Evolutionary conservation across 2,113 vertebrate species (phyloP).

Genomic region (Xiphorhynchus elegans): DNA sequence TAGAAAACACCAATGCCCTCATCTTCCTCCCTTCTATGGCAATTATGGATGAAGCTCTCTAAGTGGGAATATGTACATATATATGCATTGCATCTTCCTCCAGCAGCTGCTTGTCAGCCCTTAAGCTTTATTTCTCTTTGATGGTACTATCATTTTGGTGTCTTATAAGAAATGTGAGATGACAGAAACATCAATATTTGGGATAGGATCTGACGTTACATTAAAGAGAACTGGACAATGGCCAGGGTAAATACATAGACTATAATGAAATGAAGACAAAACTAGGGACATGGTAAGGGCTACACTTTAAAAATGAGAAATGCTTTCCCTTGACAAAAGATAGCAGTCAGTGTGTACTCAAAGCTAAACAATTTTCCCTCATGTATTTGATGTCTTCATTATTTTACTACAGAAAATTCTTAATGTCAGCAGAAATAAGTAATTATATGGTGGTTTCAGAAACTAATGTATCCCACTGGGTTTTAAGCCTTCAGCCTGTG

Average conservation of each 20-base stretch:
- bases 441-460: neutral
- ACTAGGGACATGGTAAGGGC: neutral
- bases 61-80: neutral
- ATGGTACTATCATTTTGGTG: neutral
- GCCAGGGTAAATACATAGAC: neutral
- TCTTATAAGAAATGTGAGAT: neutral
- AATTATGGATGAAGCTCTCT: neutral
- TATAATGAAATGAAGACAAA: neutral
- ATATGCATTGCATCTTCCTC: neutral
- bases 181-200: neutral
- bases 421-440: neutral
- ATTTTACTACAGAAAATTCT: constrained; percentile 4
- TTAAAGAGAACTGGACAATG: neutral
- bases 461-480: neutral
- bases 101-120: neutral
- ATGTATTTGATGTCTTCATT: neutral
- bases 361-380: neutral
- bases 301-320: neutral
- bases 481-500: neutral
- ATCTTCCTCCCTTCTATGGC: neutral
- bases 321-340: neutral
- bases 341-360: neutral
- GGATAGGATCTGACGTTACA: neutral
- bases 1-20: neutral
- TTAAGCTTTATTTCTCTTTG: neutral